Conservation (phyloP, 1,140 invertebrate species). For the Copidosoma floridanum region DNA sequence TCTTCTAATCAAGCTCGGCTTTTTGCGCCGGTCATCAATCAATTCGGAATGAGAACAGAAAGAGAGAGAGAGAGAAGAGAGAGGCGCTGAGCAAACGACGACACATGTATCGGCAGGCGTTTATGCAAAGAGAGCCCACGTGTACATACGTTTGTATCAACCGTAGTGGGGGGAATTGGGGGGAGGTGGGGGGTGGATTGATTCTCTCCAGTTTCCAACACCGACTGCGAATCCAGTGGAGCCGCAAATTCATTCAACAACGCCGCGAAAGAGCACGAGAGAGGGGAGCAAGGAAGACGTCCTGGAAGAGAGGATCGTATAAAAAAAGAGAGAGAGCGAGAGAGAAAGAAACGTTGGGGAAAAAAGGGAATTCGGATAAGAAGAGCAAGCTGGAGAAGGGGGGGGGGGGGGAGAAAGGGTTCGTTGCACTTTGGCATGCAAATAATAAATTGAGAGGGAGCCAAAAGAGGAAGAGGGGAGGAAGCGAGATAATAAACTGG, state of each 20-base stretch:
- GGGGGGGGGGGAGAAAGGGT: neutral
- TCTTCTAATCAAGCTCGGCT: conserved; percentile 1
- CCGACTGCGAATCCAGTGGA: no score
- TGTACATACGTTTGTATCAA: no score
- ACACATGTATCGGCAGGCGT: no score
- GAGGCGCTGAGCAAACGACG: neutral
- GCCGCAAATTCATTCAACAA: conserved; percentile 8
- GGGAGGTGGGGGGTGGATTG: no score
- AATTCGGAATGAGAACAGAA: neutral
- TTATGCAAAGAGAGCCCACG: neutral
- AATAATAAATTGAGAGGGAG: no score
- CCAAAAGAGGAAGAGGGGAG: no score
- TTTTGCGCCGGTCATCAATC: conserved; percentile 1
- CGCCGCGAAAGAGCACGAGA: neutral
- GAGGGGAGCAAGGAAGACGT: neutral
- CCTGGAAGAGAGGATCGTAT: no score
- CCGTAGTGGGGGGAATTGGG: no score
- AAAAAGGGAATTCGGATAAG: no score
- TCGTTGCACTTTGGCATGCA: conserved; percentile 19
- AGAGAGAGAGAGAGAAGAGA: neutral
- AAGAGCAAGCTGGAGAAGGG: neutral
- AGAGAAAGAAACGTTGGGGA: neutral
- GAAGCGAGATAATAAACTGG: conserved; percentile 11
- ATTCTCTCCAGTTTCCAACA: no score
- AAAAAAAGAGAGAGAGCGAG: no score